Evolutionary conservation across 2,888 invertebrate species (phyloP).

Genomic region (Blomia tropicalis): DNA sequence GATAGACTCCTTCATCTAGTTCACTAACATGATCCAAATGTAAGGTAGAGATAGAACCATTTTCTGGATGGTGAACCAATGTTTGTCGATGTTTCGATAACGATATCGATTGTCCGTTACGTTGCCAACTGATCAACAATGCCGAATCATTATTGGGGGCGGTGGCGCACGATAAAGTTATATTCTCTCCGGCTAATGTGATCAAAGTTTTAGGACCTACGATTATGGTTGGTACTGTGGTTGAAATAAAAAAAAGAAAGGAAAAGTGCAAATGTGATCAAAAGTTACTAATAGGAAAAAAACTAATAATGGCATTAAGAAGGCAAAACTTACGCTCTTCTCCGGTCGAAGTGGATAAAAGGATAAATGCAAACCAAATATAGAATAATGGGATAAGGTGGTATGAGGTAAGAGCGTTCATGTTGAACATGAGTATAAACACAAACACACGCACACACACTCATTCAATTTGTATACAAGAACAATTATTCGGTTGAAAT

Average conservation of each 20-base stretch:
- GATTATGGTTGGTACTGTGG: slow-evolving; percentile 27
- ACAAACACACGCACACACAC: too few species aligned
- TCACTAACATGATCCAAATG: slow-evolving; percentile 27
- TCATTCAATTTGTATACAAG: too few species aligned
- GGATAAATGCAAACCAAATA: neutral
- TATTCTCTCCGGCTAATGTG: slow-evolving; percentile 28
- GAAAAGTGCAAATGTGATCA: too few species aligned
- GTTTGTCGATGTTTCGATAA: slow-evolving; percentile 25
- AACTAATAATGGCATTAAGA: too few species aligned
- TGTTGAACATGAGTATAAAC: too few species aligned
- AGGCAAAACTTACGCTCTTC: too few species aligned
- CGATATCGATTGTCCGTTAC: slow-evolving; percentile 26
- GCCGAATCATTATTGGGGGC: slow-evolving; percentile 24
- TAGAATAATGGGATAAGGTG: too few species aligned
- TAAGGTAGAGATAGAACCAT: slow-evolving; percentile 25
- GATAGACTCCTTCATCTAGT: slow-evolving; percentile 29
- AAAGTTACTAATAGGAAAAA: too few species aligned
- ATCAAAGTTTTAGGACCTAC: slow-evolving; percentile 27
- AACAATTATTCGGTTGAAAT: too few species aligned
- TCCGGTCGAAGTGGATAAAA: slow-evolving; percentile 15
- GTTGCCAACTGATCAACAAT: slow-evolving; percentile 28
- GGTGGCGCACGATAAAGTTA: slow-evolving; percentile 27
- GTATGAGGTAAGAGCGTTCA: too few species aligned
- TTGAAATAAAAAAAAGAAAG: neutral
- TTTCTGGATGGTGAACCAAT: slow-evolving; percentile 26